Evolutionary conservation across 2,888 invertebrate genomes (phyloP).

Genomic region (Leptinotarsa juncta): DNA sequence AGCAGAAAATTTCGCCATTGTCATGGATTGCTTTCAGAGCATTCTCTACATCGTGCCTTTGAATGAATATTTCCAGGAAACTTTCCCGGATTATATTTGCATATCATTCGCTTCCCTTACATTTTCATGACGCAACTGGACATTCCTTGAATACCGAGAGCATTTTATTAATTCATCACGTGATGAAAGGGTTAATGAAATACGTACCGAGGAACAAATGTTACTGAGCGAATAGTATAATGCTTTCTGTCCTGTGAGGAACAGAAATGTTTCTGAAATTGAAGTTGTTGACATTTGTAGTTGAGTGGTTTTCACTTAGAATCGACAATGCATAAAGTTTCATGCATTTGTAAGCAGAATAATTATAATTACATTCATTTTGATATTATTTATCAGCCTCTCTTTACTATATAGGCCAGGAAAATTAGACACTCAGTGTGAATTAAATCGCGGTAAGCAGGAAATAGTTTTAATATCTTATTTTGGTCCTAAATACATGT

Average conservation of each 20-base stretch:
- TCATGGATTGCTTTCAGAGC: not conserved
- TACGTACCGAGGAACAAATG: not conserved
- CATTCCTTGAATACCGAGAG: slow-evolving; percentile 1
- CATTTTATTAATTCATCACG: slow-evolving; percentile 12
- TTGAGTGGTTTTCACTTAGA: not conserved
- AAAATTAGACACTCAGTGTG: too few species aligned
- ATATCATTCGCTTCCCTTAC: slow-evolving; percentile 1
- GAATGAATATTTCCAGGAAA: not conserved
- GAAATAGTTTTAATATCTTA: too few species aligned
- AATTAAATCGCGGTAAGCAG: too few species aligned
- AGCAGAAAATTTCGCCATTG: not conserved
- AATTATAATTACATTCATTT: too few species aligned
- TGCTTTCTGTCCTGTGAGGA: not conserved
- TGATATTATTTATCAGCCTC: too few species aligned
- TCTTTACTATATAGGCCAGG: too few species aligned
- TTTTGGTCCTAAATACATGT: too few species aligned
- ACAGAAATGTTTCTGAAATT: not conserved
- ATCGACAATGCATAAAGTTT: too few species aligned
- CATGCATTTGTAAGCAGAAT: too few species aligned
- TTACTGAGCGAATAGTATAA: not conserved
- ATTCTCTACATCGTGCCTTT: not conserved
- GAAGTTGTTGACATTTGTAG: not conserved
- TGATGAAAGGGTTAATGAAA: slow-evolving; percentile 5
- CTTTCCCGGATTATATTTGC: not conserved
- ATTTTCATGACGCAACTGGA: slow-evolving; percentile 4